Evolutionary conservation across 2,797 vertebrate species (phyloP).

Genomic region (Pantherophis alleghaniensis): DNA sequence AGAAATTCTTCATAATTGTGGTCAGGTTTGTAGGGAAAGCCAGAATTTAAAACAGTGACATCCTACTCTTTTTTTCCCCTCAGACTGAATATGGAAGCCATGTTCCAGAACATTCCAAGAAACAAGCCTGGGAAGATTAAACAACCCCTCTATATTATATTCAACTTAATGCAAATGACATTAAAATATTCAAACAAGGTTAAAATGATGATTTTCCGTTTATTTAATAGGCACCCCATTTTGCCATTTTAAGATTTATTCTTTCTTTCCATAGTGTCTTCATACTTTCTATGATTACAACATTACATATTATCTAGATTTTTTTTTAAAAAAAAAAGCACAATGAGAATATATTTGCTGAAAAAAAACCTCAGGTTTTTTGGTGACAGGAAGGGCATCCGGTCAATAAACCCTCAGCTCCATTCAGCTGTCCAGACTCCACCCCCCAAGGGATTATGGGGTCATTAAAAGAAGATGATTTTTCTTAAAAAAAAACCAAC

Average conservation of each 20-base stretch:
- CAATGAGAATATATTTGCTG: no score
- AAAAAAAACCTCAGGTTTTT: no score
- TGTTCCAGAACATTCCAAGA: background rate
- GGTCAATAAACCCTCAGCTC: no score
- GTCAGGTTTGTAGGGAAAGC: background rate
- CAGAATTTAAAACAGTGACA: background rate
- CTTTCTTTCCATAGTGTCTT: background rate
- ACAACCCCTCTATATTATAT: background rate
- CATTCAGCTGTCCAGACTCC: no score
- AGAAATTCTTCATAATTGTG: background rate
- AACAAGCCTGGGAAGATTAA: background rate
- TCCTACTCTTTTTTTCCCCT: accelerated
- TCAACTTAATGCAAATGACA: background rate
- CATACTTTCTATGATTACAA: background rate
- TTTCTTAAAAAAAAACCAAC: background rate
- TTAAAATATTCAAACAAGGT: background rate
- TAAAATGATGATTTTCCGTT: background rate
- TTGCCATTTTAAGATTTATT: background rate
- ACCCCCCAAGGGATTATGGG: no score
- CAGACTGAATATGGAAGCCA: background rate
- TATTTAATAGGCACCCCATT: no score
- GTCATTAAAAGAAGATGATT: background rate
- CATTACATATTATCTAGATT: background rate
- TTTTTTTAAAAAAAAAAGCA: background rate
- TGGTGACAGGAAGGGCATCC: no score